Evolutionary conservation across 2,888 invertebrate species (phyloP).

Genomic region (Alentia gelatinosa): DNA sequence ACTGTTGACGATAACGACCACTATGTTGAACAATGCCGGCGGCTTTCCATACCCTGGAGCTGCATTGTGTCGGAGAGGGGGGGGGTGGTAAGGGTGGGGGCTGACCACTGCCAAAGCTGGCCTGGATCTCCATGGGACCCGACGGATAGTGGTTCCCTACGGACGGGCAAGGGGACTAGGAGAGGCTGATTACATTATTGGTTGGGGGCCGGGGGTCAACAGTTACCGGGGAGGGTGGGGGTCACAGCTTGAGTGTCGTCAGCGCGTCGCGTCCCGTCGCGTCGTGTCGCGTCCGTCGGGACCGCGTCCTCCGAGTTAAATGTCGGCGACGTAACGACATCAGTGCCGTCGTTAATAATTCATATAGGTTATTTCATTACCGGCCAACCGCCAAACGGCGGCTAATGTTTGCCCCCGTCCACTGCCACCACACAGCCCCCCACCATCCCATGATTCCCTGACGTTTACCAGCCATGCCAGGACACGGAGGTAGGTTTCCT

Average conservation of each 20-base stretch:
- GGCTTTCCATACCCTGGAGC: too few species aligned
- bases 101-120: not conserved
- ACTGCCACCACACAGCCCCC: too few species aligned
- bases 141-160: not conserved
- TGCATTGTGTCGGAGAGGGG: too few species aligned
- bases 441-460: too few species aligned
- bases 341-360: conserved; percentile 48
- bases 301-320: conserved; percentile 7
- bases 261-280: not conserved
- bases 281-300: not conserved
- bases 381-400: conserved; percentile 4
- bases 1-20: too few species aligned
- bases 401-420: conserved; percentile 47
- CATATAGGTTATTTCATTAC: conserved; percentile 52
- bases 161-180: not conserved
- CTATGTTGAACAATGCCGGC: too few species aligned
- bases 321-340: conserved; percentile 44
- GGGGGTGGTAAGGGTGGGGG: not conserved
- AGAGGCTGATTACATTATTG: too few species aligned
- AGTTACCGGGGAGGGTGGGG: too few species aligned
- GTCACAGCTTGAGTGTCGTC: too few species aligned
- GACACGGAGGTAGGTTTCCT: too few species aligned
- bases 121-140: not conserved
- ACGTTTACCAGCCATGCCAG: not conserved
- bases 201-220: too few species aligned